These are phyloP conservation scores for Acrobasis consociella DNA, from an alignment of 2,888 invertebrate species.

Conservation along the genomic window DNA sequence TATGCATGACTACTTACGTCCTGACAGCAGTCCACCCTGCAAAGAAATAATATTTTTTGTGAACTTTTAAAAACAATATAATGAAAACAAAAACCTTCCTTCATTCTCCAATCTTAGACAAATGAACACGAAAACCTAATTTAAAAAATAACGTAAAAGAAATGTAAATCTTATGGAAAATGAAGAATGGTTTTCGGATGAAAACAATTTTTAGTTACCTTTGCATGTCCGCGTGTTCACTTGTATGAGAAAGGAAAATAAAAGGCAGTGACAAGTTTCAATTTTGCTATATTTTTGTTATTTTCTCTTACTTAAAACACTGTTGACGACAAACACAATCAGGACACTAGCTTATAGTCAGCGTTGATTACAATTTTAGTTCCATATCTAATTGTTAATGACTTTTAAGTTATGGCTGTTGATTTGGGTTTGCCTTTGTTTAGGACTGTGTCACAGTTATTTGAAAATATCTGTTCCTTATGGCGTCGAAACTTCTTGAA, in stretches of 20 bases:
- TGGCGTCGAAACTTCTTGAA: slow-evolving; percentile 25
- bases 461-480: slow-evolving; percentile 9
- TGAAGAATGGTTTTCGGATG: slow-evolving; percentile 60
- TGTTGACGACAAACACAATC: slow-evolving; percentile 6
- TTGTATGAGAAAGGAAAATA: slow-evolving; percentile 43
- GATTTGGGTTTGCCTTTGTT: slow-evolving; percentile 45
- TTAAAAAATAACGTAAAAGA: neutral
- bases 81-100: slow-evolving; percentile 50
- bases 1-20: slow-evolving; percentile 43
- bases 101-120: slow-evolving; percentile 67
- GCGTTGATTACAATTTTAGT: neutral
- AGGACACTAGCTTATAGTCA: neutral
- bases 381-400: neutral
- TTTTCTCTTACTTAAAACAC: slow-evolving; percentile 24
- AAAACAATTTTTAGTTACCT: slow-evolving; percentile 52
- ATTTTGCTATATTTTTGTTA: slow-evolving; percentile 48
- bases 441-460: slow-evolving; percentile 55
- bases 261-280: slow-evolving; percentile 30
- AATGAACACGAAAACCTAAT: slow-evolving; percentile 60
- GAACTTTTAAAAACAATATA: slow-evolving; percentile 4
- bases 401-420: slow-evolving; percentile 36
- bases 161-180: slow-evolving; percentile 44
- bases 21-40: slow-evolving; percentile 52
- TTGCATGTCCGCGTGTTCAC: slow-evolving; percentile 58
- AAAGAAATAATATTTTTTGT: slow-evolving; percentile 34